These are phyloP conservation scores for Drosophila quadrilineata DNA, from an alignment of 1,140 invertebrate genomes.

Conservation along the genomic window DNA sequence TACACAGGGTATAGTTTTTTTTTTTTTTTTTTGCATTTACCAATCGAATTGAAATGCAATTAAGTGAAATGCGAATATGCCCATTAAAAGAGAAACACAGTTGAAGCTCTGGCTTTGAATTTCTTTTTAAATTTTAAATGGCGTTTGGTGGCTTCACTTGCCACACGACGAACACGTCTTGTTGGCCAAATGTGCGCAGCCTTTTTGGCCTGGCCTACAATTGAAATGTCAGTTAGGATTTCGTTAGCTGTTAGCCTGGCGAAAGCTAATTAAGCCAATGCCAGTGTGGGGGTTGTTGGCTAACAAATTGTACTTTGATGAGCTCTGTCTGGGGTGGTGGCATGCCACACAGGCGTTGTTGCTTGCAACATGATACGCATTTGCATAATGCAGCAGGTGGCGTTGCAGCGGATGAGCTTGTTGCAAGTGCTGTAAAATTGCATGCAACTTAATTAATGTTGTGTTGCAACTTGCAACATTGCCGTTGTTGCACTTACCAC, in stretches of 20 bases:
- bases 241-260: conserved; percentile 1
- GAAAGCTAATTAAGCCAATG: conserved; percentile 36
- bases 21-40: conserved; percentile 6
- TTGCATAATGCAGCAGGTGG: conserved; percentile 11
- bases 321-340: neutral
- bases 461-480: conserved; percentile 5
- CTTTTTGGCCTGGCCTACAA: conserved; percentile 2
- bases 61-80: conserved; percentile 28
- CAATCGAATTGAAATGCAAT: conserved; percentile 15
- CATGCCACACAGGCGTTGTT: neutral
- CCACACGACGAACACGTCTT: too few relatives aligned
- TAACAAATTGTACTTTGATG: conserved; percentile 27
- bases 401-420: neutral
- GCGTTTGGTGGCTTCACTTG: conserved; percentile 14
- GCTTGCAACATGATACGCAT: conserved; percentile 21
- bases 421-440: conserved; percentile 15
- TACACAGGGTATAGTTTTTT: too few relatives aligned
- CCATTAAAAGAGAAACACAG: neutral
- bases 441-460: conserved; percentile 37
- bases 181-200: too few relatives aligned
- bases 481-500: neutral
- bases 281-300: neutral
- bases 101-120: neutral
- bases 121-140: conserved; percentile 24
- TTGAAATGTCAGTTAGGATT: conserved; percentile 38